Evolutionary conservation across 2,113 vertebrate genomes (phyloP).

Genomic region (Petrocephalus microphthalmus): DNA sequence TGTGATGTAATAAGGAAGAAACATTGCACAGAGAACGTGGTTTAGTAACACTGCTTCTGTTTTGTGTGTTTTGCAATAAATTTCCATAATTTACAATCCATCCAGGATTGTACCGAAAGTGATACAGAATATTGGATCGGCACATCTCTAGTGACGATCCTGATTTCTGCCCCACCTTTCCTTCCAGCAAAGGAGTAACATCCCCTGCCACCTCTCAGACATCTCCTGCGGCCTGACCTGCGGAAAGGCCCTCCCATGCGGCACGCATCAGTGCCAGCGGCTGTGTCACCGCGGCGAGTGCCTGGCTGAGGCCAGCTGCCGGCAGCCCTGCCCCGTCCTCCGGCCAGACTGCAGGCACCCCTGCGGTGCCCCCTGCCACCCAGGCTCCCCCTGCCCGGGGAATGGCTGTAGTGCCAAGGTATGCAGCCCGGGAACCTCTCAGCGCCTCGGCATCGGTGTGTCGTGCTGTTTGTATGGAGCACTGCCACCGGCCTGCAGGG

Average conservation of each 20-base stretch:
- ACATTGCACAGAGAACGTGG: too few relatives aligned
- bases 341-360: constrained; percentile 83
- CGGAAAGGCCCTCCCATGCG: constrained; percentile 73
- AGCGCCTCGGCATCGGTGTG: background rate
- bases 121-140: too few relatives aligned
- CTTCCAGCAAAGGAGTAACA: constrained; percentile 86
- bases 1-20: too few relatives aligned
- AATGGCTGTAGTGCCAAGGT: constrained; percentile 82
- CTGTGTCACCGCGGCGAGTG: constrained; percentile 92
- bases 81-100: too few relatives aligned
- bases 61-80: too few relatives aligned
- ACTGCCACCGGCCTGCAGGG: background rate
- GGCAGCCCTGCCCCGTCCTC: constrained; percentile 74
- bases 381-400: constrained; percentile 68
- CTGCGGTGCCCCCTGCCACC: constrained; percentile 82
- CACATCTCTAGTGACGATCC: too few relatives aligned
- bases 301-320: constrained; percentile 72
- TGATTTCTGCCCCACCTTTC: background rate
- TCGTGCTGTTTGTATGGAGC: background rate
- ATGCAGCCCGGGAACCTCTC: constrained; percentile 19
- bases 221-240: constrained; percentile 92
- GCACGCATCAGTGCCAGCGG: constrained; percentile 82
- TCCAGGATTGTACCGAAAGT: too few relatives aligned
- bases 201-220: constrained; percentile 91
- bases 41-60: too few relatives aligned